Conservation (phyloP, 2,797 vertebrate species). For the Scleropages formosus region DNA sequence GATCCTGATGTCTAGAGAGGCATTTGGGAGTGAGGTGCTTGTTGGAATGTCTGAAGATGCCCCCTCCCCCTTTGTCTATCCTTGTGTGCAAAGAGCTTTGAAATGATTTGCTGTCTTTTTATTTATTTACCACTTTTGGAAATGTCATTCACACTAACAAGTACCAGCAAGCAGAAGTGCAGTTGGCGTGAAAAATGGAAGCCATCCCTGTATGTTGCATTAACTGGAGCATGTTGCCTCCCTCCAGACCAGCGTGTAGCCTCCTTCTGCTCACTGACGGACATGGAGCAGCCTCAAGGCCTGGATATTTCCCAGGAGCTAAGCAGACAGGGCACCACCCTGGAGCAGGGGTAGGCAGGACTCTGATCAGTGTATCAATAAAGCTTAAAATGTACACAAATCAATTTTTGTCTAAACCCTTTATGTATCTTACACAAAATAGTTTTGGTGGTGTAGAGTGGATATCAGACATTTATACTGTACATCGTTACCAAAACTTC, state of each 20-base stretch:
- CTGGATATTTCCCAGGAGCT: conserved; percentile 64
- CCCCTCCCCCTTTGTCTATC: not conserved
- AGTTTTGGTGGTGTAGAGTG: no score
- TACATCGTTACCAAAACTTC: no score
- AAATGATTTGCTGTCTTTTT: conserved; percentile 9
- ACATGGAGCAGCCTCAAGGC: conserved; percentile 61
- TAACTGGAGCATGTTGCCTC: not conserved
- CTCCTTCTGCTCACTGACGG: conserved; percentile 72
- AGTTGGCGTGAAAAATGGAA: no score
- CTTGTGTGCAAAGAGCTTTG: conserved; percentile 4
- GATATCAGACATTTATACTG: no score
- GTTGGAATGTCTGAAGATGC: conserved; percentile 1
- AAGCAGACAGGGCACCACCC: conserved; percentile 60
- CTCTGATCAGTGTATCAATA: no score
- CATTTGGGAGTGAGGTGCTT: not conserved
- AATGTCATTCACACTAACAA: not conserved
- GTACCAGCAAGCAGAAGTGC: no score
- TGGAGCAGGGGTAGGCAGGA: conserved; percentile 68
- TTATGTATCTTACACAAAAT: no score
- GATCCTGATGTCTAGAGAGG: not conserved
- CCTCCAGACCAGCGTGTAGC: conserved; percentile 70
- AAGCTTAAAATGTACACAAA: no score
- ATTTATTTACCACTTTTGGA: not conserved
- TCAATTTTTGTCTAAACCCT: no score
- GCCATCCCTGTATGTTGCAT: not conserved